Evolutionary conservation across 1,140 invertebrate species (phyloP).

Genomic region (Drosophila punjabiensis): DNA sequence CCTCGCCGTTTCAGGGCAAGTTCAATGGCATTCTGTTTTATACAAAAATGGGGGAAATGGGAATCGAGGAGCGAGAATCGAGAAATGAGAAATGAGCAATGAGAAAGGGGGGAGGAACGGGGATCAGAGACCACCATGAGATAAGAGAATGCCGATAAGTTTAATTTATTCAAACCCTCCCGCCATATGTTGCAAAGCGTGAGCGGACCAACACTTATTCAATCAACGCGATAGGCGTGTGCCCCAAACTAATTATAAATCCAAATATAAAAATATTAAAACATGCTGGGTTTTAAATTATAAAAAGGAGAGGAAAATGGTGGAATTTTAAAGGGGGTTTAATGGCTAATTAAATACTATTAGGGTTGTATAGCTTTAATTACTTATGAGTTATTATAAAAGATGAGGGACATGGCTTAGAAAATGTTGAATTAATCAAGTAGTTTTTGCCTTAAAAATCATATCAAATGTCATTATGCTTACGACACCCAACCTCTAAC

Average conservation of each 20-base stretch:
- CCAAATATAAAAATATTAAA: constrained; percentile 10
- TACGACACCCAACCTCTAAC: neutral
- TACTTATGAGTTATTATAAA: neutral
- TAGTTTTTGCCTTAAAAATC: neutral
- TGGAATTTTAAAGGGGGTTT: constrained; percentile 2
- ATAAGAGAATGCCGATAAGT: constrained; percentile 41
- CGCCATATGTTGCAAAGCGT: constrained; percentile 26
- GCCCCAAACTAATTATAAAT: constrained; percentile 36
- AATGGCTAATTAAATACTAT: neutral
- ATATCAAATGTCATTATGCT: neutral
- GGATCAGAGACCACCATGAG: constrained; percentile 16
- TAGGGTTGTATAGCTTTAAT: neutral
- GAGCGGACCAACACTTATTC: constrained; percentile 22
- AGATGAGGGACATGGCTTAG: neutral
- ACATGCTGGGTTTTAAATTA: constrained; percentile 12
- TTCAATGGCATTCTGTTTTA: constrained; percentile 64
- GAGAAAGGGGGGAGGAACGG: constrained; percentile 1
- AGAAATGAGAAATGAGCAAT: neutral
- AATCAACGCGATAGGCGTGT: constrained; percentile 41
- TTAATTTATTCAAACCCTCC: constrained; percentile 28
- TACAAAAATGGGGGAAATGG: constrained; percentile 7
- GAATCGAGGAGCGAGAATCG: neutral
- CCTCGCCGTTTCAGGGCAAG: constrained; percentile 64
- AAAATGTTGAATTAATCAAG: neutral
- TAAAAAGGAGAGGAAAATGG: neutral